Evolutionary conservation across 35 echinoderm and acorn worm genomes (phyloP).

Genomic region (Apostichopus californicus): DNA sequence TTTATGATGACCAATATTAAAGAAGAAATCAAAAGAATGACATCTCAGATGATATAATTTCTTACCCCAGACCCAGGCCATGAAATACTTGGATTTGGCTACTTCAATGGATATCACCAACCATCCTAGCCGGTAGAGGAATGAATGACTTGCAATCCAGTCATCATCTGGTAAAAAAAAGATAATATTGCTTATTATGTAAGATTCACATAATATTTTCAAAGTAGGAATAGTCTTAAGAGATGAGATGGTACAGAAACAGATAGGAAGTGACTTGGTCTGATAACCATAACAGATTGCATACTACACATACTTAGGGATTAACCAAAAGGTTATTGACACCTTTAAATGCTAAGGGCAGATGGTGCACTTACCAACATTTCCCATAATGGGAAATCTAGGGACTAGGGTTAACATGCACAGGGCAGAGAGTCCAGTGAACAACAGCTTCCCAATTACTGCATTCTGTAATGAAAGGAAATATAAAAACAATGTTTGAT

Average conservation of each 20-base stretch:
- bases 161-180: conserved; percentile 66
- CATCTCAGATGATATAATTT: background rate
- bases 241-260: too few species aligned
- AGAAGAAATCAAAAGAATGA: too few species aligned
- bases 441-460: conserved; percentile 64
- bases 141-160: conserved; percentile 60
- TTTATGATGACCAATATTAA: too few species aligned
- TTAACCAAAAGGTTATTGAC: background rate
- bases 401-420: conserved; percentile 69
- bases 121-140: conserved; percentile 78
- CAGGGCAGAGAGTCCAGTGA: conserved; percentile 54
- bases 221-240: background rate
- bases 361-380: conserved; percentile 40
- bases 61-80: conserved; percentile 92
- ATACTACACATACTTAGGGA: too few species aligned
- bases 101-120: conserved; percentile 84
- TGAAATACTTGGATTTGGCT: conserved; percentile 93
- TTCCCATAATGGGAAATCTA: conserved; percentile 76
- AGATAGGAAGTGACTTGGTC: too few species aligned
- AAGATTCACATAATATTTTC: background rate
- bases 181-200: background rate
- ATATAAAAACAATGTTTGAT: conserved; percentile 13
- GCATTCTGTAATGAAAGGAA: conserved; percentile 63
- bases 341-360: background rate
- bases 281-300: too few species aligned